phyloP scores from a whole-genome alignment of 2,113 vertebrate species.

The Nibea coibor region DNA sequence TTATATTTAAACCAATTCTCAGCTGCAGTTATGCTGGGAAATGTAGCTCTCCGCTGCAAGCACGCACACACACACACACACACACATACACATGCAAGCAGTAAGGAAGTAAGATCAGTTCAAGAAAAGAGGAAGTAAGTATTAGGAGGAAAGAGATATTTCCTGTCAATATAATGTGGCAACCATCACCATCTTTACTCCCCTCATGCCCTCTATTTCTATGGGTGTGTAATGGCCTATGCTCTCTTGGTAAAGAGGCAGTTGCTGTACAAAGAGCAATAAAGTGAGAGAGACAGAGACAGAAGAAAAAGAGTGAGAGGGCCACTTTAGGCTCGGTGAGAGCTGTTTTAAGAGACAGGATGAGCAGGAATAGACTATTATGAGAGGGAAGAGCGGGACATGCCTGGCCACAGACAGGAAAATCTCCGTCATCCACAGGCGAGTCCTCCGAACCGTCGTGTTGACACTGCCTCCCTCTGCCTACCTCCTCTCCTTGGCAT shows the following conservation, averaged over 20 bases:
- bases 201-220: constrained; percentile 23
- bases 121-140: constrained; percentile 75
- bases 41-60: neutral
- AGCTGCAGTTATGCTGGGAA: constrained; percentile 1
- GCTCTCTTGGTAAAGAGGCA: constrained; percentile 2
- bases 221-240: neutral
- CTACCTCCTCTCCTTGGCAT: neutral
- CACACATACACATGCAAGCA: constrained; percentile 7
- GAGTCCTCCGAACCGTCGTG: constrained; percentile 17
- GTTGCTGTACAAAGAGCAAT: constrained; percentile 11
- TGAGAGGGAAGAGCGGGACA: constrained; percentile 27
- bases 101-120: constrained; percentile 67
- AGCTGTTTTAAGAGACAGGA: constrained; percentile 32
- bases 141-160: constrained; percentile 57
- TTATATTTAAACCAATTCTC: neutral
- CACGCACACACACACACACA: neutral
- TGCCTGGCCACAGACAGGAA: constrained; percentile 45
- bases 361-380: constrained; percentile 49
- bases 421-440: constrained; percentile 34
- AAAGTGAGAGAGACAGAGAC: constrained; percentile 16
- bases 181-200: neutral
- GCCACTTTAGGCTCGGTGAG: neutral
- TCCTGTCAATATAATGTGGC: constrained; percentile 66
- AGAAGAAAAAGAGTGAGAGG: constrained; percentile 11
- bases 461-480: constrained; percentile 1